Base-by-base conservation (phyloP, 2,113 vertebrate genomes). In the Phainopepla nitens region DNA sequence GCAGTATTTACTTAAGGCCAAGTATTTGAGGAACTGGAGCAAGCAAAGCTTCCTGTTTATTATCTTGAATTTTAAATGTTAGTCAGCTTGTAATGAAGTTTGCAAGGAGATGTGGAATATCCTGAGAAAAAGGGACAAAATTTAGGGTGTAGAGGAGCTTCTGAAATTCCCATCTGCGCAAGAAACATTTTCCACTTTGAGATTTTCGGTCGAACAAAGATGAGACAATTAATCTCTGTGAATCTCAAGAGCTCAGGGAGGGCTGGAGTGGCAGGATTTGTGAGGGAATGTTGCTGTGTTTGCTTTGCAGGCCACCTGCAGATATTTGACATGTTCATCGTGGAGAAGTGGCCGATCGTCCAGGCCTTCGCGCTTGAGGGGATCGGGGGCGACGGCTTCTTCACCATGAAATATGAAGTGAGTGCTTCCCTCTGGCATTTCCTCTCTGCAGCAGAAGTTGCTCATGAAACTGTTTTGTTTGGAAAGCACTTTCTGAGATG, bases 291-390 rank as follows among this genome's bases (percentile, higher is more conserved):
- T n/a, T 61, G 15, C 35, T 58, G 53, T 83, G 51, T 57, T 96
- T 95, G 84, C 95, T 89, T 79, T 97, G 45, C 97, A 99, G 99
- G 98, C 92, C 99, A 99, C 88, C 93, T 99, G 58, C 99, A 99
- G 98, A 99, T 98, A 80, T 99, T 99, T 95, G 99, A 99, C 96
- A 99, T 99, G 98, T 99, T 99, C 95, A 98, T 99, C 92, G 98
- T 99, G 92, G 99, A 99, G 82, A 99, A 99, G 95, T 99, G 99
- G 99, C 99, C 99, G 6, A 98, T 99, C 12, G 98, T 99, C 50
- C 99, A 99, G 96, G 99, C 99, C 3, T 99, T 99, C 94, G 99
- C 99, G 1, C 98, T 99, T 78, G 99, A 99, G 92, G 99, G 99
- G 54, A 99, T 99, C 15, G 99, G 99, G 21, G 99, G 99, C 8